phyloP scores from a whole-genome alignment of 2,888 invertebrate species.

The Drosophila kambysellisi region DNA sequence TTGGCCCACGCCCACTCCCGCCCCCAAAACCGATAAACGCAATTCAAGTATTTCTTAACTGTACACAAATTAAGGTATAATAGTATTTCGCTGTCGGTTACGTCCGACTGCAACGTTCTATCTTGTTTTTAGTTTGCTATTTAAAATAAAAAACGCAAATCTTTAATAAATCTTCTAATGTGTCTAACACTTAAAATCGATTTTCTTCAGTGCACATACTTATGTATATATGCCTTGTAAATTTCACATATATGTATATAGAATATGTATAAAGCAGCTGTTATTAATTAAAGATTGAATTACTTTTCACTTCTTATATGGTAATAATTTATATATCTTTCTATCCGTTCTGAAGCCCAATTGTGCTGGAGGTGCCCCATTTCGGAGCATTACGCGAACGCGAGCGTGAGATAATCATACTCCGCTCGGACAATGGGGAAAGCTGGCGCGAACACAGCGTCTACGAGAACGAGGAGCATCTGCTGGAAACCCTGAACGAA shows the following conservation, averaged over 20 bases:
- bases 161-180: background rate
- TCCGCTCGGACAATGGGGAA: conserved; percentile 98
- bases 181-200: background rate
- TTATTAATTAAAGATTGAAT: background rate
- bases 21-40: no score
- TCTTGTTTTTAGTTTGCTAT: background rate
- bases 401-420: conserved; percentile 97
- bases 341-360: conserved; percentile 88
- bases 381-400: conserved; percentile 97
- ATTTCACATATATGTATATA: no score
- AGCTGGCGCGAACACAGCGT: conserved; percentile 98
- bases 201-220: background rate
- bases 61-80: no score
- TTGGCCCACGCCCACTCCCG: no score
- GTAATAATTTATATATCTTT: background rate
- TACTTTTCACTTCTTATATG: background rate
- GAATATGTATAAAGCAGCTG: background rate
- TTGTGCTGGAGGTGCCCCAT: conserved; percentile 98
- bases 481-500: conserved; percentile 96
- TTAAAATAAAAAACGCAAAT: background rate
- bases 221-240: no score
- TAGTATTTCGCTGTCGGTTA: no score
- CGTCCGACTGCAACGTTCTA: no score
- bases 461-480: conserved; percentile 93
- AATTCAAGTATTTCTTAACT: no score